Evolutionary conservation across 1,140 invertebrate species (phyloP), one percentile per base, ranked within the genome.

Genomic region (Kradibia gibbosae): DNA sequence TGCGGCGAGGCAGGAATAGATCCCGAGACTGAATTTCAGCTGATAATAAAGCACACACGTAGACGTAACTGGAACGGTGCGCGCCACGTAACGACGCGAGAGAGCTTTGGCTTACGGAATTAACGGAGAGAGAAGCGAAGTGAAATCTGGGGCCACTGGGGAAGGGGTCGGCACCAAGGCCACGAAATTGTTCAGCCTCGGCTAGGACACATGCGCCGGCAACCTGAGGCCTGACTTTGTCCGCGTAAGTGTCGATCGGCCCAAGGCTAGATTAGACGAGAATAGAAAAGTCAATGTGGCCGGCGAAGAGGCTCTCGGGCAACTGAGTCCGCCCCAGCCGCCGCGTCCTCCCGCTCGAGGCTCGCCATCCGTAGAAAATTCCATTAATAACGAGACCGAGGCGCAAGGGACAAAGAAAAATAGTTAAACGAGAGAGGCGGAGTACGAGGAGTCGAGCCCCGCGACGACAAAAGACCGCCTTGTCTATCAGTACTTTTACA

Each of bases 401-500:
- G 7, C 34, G 62, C 20, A 3, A n/a, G 34, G 62, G 39, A 67
- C 34, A 67, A 67, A 67, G 62, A 67, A 67, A 67, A 67, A 67
- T 39, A 67, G 62, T 67, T 39, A n/a, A 67, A 67, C 62, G 62
- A 39, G 34, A 17, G 60, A 0, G 15, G 13, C 15, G 60, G 60
- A 39, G 20, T 13, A 36, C 34, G 34, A 3, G 13, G 62, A 67
- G 4, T 22, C 10, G 2, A 39, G 11, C 31, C 1, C 25, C 28
- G 28, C n/a, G 25, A 13, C 25, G 3, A 62, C 60, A 62, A 62
- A n/a, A 67, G 62, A 39, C 62, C 11, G 17, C 17, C 2, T 67
- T 36, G 62, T n/a, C 62, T 67, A 39, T 25, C 11, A 36, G 34
- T 39, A 67, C 39, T 67, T 67, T 67, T 67, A 67, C 39, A 67